Conservation (phyloP, 2,888 invertebrate genomes). For the Stomorhina lunata region DNA sequence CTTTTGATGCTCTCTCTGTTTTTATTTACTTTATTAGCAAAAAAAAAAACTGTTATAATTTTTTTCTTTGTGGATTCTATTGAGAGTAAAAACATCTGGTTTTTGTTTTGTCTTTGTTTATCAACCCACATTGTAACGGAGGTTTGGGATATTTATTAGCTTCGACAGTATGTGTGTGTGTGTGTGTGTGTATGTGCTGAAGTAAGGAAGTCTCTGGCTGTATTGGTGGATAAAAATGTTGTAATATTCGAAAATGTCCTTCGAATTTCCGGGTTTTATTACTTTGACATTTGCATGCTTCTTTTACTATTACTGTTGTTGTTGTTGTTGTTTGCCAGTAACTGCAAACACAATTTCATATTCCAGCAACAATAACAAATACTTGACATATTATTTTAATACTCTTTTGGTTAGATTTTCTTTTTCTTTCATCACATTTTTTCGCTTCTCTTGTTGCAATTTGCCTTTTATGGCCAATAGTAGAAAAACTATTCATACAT, state of each 20-base stretch:
- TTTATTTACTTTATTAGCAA: not conserved
- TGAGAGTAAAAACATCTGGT: conserved; percentile 47
- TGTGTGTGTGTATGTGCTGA: not conserved
- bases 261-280: conserved; percentile 79
- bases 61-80: conserved; percentile 51
- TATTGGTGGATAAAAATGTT: conserved; percentile 13
- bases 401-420: not conserved
- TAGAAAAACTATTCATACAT: not conserved
- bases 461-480: not conserved
- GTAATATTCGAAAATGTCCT: conserved; percentile 75
- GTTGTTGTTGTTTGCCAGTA: not conserved
- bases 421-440: not conserved
- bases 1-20: not conserved
- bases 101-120: conserved; percentile 35
- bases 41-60: conserved; percentile 26
- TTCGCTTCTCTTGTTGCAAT: not conserved
- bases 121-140: conserved; percentile 13
- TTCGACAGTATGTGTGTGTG: not conserved
- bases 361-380: not conserved
- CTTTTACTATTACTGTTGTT: not conserved
- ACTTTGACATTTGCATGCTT: conserved; percentile 75
- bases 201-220: too few species aligned
- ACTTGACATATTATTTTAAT: conserved; percentile 33
- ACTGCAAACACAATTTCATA: conserved; percentile 10
- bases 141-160: not conserved